Evolutionary conservation across 2,113 vertebrate species (phyloP), one percentile per base, ranked within the genome.

Genomic region (Larimichthys crocea): DNA sequence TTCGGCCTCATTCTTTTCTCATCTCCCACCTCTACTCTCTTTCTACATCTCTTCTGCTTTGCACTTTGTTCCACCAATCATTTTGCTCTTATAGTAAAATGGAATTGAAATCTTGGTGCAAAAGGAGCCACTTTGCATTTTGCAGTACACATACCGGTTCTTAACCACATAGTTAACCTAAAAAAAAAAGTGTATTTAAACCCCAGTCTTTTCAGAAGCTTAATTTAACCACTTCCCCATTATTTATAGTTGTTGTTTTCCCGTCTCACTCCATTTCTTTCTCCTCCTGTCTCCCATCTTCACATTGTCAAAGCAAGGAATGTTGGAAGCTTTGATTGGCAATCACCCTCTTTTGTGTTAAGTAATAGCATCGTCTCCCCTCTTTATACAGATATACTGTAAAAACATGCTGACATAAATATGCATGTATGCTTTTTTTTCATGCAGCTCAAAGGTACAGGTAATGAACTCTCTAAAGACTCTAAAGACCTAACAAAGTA

Each of bases 251-350:
- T 16, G 16, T 4, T 7, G 10, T 24, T 48, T 63, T 46, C 50
- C 17, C 35, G 10, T 44, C 6, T 56, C 35, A 35, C 14, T 56
- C 15, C 20, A 1, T 44, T 26, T 60, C 20, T 15, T 22, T 65
- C 15, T 70, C 26, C 29, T 64, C 69, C 42, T n/a, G 8, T 67
- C 48, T 48, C 3, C 26, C 26, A 40, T 71, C 40, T 9, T 22
- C 15, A 35, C 14, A 42, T 22, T 42, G 7, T 29, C 14, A 52
- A 55, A 48, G 22, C 3, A 53, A 74, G 20, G 14, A 82, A 91
- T 61, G 55, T 81, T 91, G 79, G 84, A 80, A 65, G 76, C 44
- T 82, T 86, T 90, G 46, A 65, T 20, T 35, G 76, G 61, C 57
- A 92, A 77, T 57, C 63, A 55, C 8, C 66, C 42, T 8, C 31